A percentile compares a stretch with the other conserved stretches of the same genome.
These are phyloP conservation scores for Scomber scombrus DNA, from an alignment of 2,113 vertebrate genomes.

Conservation along the genomic window DNA sequence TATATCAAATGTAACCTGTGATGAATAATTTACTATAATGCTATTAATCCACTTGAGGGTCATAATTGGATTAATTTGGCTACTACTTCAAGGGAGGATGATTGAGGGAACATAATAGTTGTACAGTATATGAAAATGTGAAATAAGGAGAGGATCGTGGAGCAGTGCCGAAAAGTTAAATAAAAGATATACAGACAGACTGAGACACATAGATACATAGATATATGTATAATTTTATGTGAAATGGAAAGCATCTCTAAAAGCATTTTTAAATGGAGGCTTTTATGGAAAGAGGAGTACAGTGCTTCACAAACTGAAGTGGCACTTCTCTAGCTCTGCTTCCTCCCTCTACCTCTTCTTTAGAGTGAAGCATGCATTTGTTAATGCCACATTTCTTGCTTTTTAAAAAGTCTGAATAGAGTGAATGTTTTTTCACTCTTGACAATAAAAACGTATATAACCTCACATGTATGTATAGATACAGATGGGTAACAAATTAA, in stretches of 20 bases:
- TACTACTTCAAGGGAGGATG: conserved; percentile 64
- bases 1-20: conserved; percentile 52
- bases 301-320: conserved; percentile 1
- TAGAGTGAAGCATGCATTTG: conserved; percentile 12
- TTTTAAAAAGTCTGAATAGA: neutral
- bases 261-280: neutral
- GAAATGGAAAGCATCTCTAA: neutral
- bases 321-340: neutral
- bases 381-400: conserved; percentile 14
- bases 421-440: neutral
- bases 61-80: conserved; percentile 71
- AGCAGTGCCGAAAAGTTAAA: neutral
- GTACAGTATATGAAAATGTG: neutral
- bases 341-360: neutral
- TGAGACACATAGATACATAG: neutral
- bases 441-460: neutral
- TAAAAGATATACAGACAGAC: neutral
- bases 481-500: no score
- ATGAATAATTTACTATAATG: conserved; percentile 61
- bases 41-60: conserved; percentile 61
- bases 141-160: neutral
- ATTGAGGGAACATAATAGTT: conserved; percentile 25
- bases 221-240: neutral
- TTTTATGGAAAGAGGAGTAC: neutral
- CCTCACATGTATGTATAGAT: no score